Evolutionary conservation across 2,888 invertebrate genomes (phyloP).

Genomic region (Dryadula phaetusa): DNA sequence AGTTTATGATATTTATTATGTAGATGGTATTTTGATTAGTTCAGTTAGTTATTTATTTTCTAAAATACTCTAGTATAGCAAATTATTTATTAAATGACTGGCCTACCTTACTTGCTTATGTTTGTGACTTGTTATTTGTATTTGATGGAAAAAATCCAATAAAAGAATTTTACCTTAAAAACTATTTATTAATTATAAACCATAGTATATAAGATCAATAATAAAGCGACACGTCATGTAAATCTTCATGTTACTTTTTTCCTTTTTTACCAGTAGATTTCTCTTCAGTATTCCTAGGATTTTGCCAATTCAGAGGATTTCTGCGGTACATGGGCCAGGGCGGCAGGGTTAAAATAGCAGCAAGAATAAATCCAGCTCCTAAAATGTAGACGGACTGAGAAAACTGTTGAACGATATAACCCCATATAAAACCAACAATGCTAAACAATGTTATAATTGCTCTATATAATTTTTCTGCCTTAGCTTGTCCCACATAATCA

Average conservation of each 20-base stretch:
- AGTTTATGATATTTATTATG: background rate
- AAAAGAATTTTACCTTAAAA: constrained; percentile 46
- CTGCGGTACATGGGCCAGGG: constrained; percentile 98
- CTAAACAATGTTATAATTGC: constrained; percentile 96
- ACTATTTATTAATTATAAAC: constrained; percentile 44
- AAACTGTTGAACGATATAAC: constrained; percentile 97
- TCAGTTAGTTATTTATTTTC: background rate
- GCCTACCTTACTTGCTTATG: background rate
- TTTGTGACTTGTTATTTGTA: constrained; percentile 16
- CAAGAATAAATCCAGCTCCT: constrained; percentile 94
- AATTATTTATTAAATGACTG: background rate
- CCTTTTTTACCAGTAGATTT: constrained; percentile 81
- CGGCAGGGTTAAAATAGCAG: constrained; percentile 94
- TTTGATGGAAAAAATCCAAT: constrained; percentile 29
- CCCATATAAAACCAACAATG: constrained; percentile 95
- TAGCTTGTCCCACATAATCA: constrained; percentile 95
- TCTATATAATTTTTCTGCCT: constrained; percentile 94
- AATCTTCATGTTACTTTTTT: constrained; percentile 66
- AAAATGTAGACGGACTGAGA: constrained; percentile 97
- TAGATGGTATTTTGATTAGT: background rate
- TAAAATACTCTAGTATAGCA: no score
- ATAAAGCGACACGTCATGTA: constrained; percentile 44
- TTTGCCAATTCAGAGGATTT: constrained; percentile 96
- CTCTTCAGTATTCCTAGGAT: constrained; percentile 82
- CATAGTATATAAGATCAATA: constrained; percentile 33